Base-by-base conservation (phyloP, 2,113 vertebrate species). In the Gracilinanus agilis region DNA sequence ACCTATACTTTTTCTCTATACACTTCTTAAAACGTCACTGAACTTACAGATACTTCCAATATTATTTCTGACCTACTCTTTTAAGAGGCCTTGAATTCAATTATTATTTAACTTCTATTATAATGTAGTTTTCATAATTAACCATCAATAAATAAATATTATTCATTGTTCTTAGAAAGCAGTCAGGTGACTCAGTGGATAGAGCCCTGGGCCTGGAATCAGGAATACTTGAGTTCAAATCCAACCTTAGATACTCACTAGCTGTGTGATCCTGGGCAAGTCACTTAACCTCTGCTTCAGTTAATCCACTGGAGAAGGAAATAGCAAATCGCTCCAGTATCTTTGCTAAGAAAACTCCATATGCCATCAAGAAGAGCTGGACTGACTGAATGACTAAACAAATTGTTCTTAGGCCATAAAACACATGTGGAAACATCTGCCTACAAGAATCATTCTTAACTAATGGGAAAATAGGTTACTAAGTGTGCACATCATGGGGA, bases 121-220 rank as follows among this genome's bases (percentile, higher is more conserved):
- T 91, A 91, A 90, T 53, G 24, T 93, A 27, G 16, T 83, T 88
- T 90, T 75, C 23, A 54, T 89, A 93, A 92, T 2, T 89, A 94
- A 61, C 29, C 91, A 54, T 88, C 53, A n/a, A 97, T n/a, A 95
- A 96, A 90, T 27, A 67, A 34, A 34, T 67, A 34, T 61, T 29
- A 61, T 61, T 29, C 34, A 34, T 67, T 67, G 61, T 67, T 67
- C 29, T 34, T 34, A 67, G 29, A 29, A 67, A 29, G 3, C 34
- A 75, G 13, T 34, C 4, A 19, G 61, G 61, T 19, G 6, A 13
- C 4, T 75, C 12, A 75, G 61, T 75, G 34, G 13, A 19, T 75
- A 1, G 34, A 75, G 3, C n/a, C 3, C 13, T 6, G 34, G 61
- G 34, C 13, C 34, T 19, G 34, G 61, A n/a, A 34, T 75, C 34